phyloP scores from a whole-genome alignment of 2,888 invertebrate genomes.

The Laothoe populi region DNA sequence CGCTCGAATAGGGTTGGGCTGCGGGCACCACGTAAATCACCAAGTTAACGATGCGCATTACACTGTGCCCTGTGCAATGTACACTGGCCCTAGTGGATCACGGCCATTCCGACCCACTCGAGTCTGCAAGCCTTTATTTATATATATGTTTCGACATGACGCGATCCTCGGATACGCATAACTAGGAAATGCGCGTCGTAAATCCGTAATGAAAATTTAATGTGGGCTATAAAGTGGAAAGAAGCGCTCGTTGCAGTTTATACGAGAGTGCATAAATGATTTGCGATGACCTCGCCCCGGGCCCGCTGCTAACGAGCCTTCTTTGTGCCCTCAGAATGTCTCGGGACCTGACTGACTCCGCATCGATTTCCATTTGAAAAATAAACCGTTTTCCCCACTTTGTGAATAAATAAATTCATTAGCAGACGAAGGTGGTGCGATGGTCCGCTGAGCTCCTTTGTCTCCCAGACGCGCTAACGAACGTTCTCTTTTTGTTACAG shows the following conservation, averaged over 20 bases:
- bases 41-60: conserved; percentile 71
- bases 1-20: conserved; percentile 59
- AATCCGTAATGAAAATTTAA: conserved; percentile 22
- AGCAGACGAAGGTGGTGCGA: conserved; percentile 40
- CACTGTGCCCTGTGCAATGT: conserved; percentile 50
- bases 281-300: conserved; percentile 73
- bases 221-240: conserved; percentile 43
- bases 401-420: conserved; percentile 56
- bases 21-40: conserved; percentile 68
- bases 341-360: conserved; percentile 48
- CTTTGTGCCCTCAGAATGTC: conserved; percentile 62
- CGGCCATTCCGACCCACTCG: conserved; percentile 41
- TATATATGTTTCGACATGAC: conserved; percentile 35
- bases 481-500: conserved; percentile 87
- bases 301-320: conserved; percentile 71
- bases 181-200: conserved; percentile 37
- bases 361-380: conserved; percentile 53
- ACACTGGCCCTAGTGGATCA: conserved; percentile 54
- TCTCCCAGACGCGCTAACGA: conserved; percentile 67
- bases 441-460: conserved; percentile 49
- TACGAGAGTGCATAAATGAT: conserved; percentile 58
- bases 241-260: conserved; percentile 42
- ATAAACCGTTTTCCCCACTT: conserved; percentile 52
- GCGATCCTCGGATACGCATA: conserved; percentile 37
- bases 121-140: conserved; percentile 48